Percentiles rank a stretch among this genome's conserved stretches.
These are phyloP conservation scores for human DNA, from an alignment of 2,113 vertebrate genomes.

Conservation along the genomic window DNA sequence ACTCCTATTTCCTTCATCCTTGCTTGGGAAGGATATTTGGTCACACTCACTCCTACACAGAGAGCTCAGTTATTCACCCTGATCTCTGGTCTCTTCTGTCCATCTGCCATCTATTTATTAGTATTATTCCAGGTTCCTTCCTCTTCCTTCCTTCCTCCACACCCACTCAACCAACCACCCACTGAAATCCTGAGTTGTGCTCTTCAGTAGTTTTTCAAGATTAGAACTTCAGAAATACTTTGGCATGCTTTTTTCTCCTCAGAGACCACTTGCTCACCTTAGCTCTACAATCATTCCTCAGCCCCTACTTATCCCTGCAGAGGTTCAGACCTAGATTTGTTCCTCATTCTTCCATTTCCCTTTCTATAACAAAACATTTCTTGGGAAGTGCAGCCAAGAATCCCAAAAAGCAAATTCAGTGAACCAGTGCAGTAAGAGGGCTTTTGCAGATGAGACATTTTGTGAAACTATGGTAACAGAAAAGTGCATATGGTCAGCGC, in stretches of 20 bases:
- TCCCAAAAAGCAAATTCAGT: background rate
- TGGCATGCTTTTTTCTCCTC: constrained; percentile 47
- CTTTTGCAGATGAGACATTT: background rate
- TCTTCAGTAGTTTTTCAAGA: constrained; percentile 47
- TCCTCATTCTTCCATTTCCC: constrained; percentile 41
- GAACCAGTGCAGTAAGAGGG: background rate
- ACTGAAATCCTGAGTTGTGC: constrained; percentile 58
- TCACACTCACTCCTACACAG: constrained; percentile 73
- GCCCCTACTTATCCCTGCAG: constrained; percentile 43
- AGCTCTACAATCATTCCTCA: constrained; percentile 46
- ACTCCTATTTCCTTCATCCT: background rate
- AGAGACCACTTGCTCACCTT: background rate
- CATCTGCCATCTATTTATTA: constrained; percentile 14
- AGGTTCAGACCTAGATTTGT: background rate
- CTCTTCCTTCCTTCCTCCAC: constrained; percentile 77
- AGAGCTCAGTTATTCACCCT: constrained; percentile 56
- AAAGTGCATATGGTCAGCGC: background rate
- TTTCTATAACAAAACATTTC: constrained; percentile 46
- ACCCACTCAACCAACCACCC: constrained; percentile 46
- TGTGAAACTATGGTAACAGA: background rate
- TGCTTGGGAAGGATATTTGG: constrained; percentile 68
- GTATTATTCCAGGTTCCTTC: constrained; percentile 81
- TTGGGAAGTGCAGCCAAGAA: constrained; percentile 37
- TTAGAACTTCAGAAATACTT: constrained; percentile 53
- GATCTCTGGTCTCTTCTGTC: constrained; percentile 59